Conservation (phyloP, 1,140 invertebrate species). For the Caenorhabditis remanei region DNA sequence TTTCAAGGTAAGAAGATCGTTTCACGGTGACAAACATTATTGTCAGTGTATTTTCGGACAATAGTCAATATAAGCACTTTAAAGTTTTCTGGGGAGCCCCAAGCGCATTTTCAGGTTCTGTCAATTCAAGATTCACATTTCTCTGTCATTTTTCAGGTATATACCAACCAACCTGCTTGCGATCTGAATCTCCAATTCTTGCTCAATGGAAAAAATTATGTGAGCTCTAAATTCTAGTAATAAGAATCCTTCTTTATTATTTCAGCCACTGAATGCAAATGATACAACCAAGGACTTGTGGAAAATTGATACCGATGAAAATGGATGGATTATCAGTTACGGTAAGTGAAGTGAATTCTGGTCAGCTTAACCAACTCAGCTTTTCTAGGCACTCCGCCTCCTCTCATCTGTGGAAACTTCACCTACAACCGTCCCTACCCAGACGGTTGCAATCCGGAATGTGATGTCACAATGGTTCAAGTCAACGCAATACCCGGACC, state of each 20-base stretch:
- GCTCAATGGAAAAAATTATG: constrained; percentile 8
- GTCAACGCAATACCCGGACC: not conserved
- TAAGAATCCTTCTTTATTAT: not conserved
- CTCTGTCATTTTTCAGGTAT: constrained; percentile 4
- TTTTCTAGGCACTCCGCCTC: too few relatives aligned
- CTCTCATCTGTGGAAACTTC: constrained; percentile 7
- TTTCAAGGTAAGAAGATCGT: not conserved
- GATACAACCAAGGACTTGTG: not conserved
- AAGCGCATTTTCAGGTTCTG: too few relatives aligned
- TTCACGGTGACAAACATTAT: too few relatives aligned
- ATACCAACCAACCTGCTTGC: constrained; percentile 5
- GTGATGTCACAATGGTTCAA: constrained; percentile 4
- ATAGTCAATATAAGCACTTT: too few relatives aligned
- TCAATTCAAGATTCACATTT: too few relatives aligned
- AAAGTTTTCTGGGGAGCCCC: too few relatives aligned
- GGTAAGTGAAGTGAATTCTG: not conserved
- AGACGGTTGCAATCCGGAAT: not conserved
- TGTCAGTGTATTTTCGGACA: too few relatives aligned
- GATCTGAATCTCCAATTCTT: not conserved
- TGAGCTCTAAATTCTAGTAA: not conserved
- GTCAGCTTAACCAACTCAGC: too few relatives aligned
- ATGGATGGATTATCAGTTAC: constrained; percentile 6
- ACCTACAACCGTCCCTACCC: not conserved
- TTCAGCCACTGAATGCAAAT: not conserved
- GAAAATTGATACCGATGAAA: constrained; percentile 4